These are phyloP conservation scores for Halichoerus grypus DNA, from an alignment of 2,113 vertebrate genomes.

Conservation along the genomic window DNA sequence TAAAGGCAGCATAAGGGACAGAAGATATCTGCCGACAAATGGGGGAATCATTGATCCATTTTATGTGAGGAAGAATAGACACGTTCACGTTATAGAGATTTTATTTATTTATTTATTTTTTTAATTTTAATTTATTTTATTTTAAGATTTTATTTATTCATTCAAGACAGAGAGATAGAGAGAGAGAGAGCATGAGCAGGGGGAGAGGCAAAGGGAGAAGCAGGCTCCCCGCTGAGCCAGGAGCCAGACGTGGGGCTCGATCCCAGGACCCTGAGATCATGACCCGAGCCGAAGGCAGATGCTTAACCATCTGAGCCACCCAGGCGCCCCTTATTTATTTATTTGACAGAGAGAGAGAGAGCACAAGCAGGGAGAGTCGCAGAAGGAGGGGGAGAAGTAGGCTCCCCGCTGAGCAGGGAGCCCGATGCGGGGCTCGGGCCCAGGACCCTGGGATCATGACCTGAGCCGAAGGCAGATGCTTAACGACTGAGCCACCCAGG, in stretches of 20 bases:
- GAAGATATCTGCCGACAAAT: too few species aligned
- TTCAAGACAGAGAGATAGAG: too few species aligned
- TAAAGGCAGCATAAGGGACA: background rate
- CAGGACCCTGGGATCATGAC: background rate
- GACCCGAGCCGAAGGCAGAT: too few species aligned
- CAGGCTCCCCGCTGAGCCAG: too few species aligned
- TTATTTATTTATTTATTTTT: background rate
- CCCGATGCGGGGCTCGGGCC: too few species aligned
- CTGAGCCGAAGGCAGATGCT: background rate
- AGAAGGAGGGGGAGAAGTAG: background rate
- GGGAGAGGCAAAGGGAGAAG: too few species aligned
- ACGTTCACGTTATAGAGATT: background rate
- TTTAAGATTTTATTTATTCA: too few species aligned
- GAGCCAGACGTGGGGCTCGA: too few species aligned
- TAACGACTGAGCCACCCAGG: background rate
- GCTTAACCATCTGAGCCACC: too few species aligned
- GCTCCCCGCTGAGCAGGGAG: background rate
- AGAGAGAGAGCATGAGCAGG: too few species aligned
- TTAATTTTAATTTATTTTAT: too few species aligned
- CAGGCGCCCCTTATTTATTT: background rate
- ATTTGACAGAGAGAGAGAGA: background rate
- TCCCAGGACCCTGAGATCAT: too few species aligned
- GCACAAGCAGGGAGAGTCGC: background rate
- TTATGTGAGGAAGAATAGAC: background rate
- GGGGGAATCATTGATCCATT: background rate